A percentile compares a stretch with the other conserved stretches of the same genome.
phyloP scores from a whole-genome alignment of 2,888 invertebrate genomes.

The Apodemia hepburni region DNA sequence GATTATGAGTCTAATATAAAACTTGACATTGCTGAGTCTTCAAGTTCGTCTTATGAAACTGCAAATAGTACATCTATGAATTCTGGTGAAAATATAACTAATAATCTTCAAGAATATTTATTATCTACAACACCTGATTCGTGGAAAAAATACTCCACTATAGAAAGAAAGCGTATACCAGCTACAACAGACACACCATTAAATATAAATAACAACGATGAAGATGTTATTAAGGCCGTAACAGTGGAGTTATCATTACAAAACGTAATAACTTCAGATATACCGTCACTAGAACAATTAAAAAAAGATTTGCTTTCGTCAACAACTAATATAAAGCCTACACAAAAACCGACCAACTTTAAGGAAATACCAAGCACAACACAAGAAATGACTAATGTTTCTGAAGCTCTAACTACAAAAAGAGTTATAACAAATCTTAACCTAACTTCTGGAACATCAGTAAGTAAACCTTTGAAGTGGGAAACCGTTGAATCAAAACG shows the following conservation, averaged over 20 bases:
- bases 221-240: constrained; percentile 41
- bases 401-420: neutral
- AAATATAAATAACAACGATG: constrained; percentile 31
- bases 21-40: neutral
- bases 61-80: neutral
- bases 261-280: constrained; percentile 39
- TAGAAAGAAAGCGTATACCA: constrained; percentile 41
- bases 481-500: constrained; percentile 51
- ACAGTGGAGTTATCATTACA: constrained; percentile 39
- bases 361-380: neutral
- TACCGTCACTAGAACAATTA: constrained; percentile 42
- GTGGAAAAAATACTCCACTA: constrained; percentile 34
- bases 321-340: constrained; percentile 19
- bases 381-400: neutral
- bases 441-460: neutral
- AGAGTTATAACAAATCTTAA: constrained; percentile 7
- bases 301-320: constrained; percentile 36
- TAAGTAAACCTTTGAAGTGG: constrained; percentile 25
- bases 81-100: constrained; percentile 1
- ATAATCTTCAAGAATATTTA: constrained; percentile 4
- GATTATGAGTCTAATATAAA: neutral
- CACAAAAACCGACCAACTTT: neutral
- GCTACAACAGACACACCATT: constrained; percentile 17
- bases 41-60: neutral
- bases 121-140: constrained; percentile 12